phyloP scores from a whole-genome alignment of 2,888 invertebrate genomes.

The Drosophila fungiperda region DNA sequence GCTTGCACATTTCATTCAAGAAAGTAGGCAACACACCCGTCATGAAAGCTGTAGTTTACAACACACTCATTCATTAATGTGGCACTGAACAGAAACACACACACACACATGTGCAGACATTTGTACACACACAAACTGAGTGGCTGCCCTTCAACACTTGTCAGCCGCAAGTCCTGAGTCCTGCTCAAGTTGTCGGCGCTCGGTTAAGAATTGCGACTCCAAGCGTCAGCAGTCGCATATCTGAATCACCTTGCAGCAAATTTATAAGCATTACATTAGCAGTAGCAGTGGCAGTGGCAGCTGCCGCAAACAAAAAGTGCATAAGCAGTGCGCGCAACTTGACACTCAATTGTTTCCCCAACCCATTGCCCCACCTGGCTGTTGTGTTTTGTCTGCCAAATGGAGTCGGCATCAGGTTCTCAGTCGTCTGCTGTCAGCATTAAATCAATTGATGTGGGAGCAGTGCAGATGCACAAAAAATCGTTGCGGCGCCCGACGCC shows the following conservation, averaged over 20 bases:
- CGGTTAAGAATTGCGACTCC: slow-evolving; percentile 12
- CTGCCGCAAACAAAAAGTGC: slow-evolving; percentile 39
- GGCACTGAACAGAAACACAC: slow-evolving; percentile 7
- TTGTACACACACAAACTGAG: slow-evolving; percentile 30
- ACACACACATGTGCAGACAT: not conserved
- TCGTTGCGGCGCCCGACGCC: slow-evolving; percentile 37
- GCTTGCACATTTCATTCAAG: slow-evolving; percentile 51
- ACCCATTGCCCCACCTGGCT: not conserved
- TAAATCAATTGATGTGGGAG: slow-evolving; percentile 70
- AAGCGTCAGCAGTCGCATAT: slow-evolving; percentile 36
- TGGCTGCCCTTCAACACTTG: slow-evolving; percentile 59
- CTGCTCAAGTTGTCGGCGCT: slow-evolving; percentile 41
- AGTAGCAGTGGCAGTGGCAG: slow-evolving; percentile 5
- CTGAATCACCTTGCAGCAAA: slow-evolving; percentile 55
- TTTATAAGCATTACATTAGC: slow-evolving; percentile 36
- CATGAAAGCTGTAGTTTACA: slow-evolving; percentile 34
- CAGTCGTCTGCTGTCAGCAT: slow-evolving; percentile 61
- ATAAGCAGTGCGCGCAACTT: slow-evolving; percentile 62
- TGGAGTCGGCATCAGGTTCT: slow-evolving; percentile 54
- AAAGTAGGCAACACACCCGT: slow-evolving; percentile 44
- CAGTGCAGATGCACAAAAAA: slow-evolving; percentile 42
- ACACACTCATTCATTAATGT: slow-evolving; percentile 47
- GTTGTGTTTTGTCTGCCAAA: slow-evolving; percentile 42
- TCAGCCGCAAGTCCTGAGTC: slow-evolving; percentile 30
- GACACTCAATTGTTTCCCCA: slow-evolving; percentile 65